phyloP scores from a whole-genome alignment of 2,113 vertebrate species.

The Pygoscelis antarcticus region DNA sequence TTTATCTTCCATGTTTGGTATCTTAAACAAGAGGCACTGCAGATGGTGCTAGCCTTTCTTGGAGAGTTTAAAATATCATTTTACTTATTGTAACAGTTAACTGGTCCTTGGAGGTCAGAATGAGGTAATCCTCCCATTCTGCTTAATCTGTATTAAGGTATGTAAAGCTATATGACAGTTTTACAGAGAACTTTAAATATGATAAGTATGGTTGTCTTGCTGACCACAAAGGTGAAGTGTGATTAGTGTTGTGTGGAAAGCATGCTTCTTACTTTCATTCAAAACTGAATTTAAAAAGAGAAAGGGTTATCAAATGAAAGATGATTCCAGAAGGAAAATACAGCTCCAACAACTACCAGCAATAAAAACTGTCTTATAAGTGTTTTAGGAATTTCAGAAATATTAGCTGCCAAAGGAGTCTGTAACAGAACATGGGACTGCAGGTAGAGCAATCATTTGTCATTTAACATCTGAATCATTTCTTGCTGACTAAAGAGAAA shows the following conservation, averaged over 20 bases:
- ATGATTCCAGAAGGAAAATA: neutral
- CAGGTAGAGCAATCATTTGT: neutral
- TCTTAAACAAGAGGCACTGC: neutral
- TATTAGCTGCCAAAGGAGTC: neutral
- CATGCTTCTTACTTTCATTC: neutral
- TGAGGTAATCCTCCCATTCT: neutral
- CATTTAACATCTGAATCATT: neutral
- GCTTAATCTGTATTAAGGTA: neutral
- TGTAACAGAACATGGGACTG: neutral
- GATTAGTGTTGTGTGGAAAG: neutral
- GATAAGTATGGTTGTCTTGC: neutral
- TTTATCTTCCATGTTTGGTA: neutral
- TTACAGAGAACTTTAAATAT: neutral
- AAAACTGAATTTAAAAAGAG: neutral
- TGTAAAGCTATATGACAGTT: neutral
- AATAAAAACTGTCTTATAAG: neutral
- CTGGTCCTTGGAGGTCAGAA: neutral
- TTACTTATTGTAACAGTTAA: neutral
- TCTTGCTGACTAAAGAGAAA: conserved; percentile 24
- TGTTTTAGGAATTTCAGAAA: neutral
- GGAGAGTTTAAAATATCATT: neutral
- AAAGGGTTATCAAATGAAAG: neutral
- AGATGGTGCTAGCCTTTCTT: neutral
- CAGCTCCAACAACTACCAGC: neutral
- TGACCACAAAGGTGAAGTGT: neutral